Evolutionary conservation across 2,113 vertebrate species (phyloP).

Genomic region (Piprites chloris): DNA sequence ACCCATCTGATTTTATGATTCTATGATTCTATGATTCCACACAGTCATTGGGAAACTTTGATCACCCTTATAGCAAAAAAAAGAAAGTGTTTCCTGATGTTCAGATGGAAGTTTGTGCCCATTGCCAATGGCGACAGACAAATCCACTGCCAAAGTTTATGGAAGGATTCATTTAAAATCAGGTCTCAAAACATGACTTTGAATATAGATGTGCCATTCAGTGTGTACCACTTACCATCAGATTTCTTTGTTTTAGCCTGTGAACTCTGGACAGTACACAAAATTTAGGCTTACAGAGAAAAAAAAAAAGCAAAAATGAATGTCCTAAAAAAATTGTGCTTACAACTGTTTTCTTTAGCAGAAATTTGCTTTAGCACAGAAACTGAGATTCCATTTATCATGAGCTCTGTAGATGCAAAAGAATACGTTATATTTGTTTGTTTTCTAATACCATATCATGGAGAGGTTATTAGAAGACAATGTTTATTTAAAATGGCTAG

Average conservation of each 20-base stretch:
- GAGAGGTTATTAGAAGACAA: not conserved
- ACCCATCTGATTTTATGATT: too few relatives aligned
- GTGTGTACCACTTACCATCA: not conserved
- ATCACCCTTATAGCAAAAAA: not conserved
- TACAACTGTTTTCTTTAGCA: not conserved
- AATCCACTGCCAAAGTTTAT: not conserved
- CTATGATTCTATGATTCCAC: too few relatives aligned
- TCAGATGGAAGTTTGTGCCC: not conserved
- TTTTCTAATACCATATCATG: not conserved
- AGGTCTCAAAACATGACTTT: not conserved
- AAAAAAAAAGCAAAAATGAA: not conserved
- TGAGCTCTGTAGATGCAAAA: not conserved
- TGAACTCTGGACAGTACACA: not conserved
- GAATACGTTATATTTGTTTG: not conserved
- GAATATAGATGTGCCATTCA: not conserved
- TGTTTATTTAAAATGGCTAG: not conserved
- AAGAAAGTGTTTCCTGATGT: not conserved
- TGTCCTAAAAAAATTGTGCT: not conserved
- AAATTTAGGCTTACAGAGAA: not conserved
- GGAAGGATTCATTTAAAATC: not conserved
- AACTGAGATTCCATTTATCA: not conserved
- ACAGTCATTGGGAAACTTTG: not conserved
- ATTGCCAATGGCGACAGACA: not conserved
- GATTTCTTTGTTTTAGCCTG: not conserved
- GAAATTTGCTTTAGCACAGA: not conserved